Percentiles rank a stretch among this genome's conserved stretches.
phyloP scores from a whole-genome alignment of 1,140 invertebrate species.

The Lepidurus packardi region DNA sequence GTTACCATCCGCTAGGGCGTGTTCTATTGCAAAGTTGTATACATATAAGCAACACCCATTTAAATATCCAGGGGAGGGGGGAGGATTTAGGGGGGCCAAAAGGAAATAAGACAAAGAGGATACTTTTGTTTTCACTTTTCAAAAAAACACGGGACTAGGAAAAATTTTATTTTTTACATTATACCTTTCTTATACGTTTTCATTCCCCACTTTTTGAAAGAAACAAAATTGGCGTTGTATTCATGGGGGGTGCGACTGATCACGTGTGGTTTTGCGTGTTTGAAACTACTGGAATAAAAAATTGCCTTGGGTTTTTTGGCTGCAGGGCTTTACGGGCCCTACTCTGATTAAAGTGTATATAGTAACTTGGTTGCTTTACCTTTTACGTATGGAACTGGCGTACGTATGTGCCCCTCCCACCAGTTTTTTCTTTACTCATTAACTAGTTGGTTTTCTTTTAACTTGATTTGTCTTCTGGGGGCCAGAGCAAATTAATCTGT shows the following conservation, averaged over 20 bases:
- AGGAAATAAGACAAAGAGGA: background rate
- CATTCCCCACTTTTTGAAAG: background rate
- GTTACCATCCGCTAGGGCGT: conserved; percentile 2
- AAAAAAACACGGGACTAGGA: conserved; percentile 8
- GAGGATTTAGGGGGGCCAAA: background rate
- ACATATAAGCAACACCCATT: conserved; percentile 9
- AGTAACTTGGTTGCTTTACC: background rate
- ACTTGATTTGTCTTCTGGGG: too few species aligned
- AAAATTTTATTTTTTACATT: background rate
- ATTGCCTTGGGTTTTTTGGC: background rate
- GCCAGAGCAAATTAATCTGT: too few species aligned
- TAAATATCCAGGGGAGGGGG: background rate
- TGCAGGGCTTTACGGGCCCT: too few species aligned
- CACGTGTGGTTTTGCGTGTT: background rate
- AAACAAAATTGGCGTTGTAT: background rate
- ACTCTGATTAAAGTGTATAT: too few species aligned
- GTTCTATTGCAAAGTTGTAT: background rate
- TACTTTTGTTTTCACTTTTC: background rate
- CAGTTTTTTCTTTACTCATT: background rate
- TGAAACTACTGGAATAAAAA: background rate
- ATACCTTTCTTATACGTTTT: background rate
- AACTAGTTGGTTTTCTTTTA: too few species aligned
- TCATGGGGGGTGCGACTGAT: background rate
- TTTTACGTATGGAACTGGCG: conserved; percentile 2
- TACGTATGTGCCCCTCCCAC: background rate